These are phyloP conservation scores for Bothrops alternatus DNA, from an alignment of 2,797 vertebrate genomes.

Conservation along the genomic window DNA sequence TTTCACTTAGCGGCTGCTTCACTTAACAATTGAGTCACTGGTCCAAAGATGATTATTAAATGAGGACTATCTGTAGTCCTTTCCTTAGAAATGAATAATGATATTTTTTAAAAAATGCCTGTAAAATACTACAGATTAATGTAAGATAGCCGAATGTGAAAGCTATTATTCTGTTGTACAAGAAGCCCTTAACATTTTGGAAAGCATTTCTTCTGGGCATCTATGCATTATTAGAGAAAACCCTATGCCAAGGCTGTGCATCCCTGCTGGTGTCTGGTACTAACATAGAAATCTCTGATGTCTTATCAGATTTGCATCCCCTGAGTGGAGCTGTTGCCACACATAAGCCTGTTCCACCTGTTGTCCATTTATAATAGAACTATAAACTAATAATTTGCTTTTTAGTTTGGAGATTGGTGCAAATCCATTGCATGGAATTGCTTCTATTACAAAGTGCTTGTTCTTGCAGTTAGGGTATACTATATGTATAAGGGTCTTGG, in stretches of 20 bases:
- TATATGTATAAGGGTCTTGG: background rate
- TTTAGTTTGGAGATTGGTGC: background rate
- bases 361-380: background rate
- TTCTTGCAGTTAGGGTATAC: background rate
- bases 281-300: background rate
- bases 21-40: background rate
- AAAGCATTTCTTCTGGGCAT: background rate
- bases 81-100: background rate
- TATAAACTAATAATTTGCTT: background rate
- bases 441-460: background rate
- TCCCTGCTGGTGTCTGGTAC: background rate
- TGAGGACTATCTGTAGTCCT: background rate
- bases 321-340: slow-evolving; percentile 20
- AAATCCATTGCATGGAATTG: background rate
- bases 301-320: background rate
- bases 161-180: background rate
- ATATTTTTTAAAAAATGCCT: background rate
- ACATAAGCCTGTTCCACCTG: background rate
- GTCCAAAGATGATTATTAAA: background rate
- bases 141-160: background rate
- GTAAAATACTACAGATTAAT: background rate
- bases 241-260: background rate
- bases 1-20: background rate
- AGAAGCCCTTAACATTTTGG: background rate
- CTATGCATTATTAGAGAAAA: background rate